phyloP scores from a whole-genome alignment of 2,888 invertebrate genomes.

The Rotaria macrura region DNA sequence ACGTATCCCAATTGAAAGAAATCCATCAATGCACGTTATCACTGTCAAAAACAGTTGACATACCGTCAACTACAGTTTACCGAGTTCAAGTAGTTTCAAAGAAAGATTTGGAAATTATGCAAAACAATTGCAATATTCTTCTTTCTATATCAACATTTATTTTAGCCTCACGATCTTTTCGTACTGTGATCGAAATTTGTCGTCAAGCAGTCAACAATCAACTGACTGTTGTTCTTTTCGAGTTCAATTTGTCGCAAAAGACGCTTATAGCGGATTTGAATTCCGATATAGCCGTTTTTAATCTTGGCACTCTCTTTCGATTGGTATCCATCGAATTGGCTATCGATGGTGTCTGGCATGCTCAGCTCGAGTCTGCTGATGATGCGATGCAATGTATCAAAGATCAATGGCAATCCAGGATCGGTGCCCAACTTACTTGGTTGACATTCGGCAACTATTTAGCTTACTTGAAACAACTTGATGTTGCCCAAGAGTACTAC shows the following conservation, averaged over 20 bases:
- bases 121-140: neutral
- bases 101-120: neutral
- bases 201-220: neutral
- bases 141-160: neutral
- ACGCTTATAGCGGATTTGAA: neutral
- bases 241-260: neutral
- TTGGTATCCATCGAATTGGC: neutral
- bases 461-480: neutral
- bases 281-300: neutral
- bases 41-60: neutral
- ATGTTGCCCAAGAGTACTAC: no score
- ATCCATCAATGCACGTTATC: neutral
- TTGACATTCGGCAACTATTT: neutral
- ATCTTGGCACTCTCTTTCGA: neutral
- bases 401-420: neutral
- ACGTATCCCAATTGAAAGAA: no score
- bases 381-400: neutral
- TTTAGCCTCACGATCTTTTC: neutral
- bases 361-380: neutral
- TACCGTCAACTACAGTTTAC: neutral
- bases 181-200: neutral
- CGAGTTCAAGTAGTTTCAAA: neutral
- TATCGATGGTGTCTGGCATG: neutral
- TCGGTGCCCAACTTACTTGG: neutral
- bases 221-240: neutral